Evolutionary conservation across 2,113 vertebrate species (phyloP).

Genomic region (Macquaria australasica): DNA sequence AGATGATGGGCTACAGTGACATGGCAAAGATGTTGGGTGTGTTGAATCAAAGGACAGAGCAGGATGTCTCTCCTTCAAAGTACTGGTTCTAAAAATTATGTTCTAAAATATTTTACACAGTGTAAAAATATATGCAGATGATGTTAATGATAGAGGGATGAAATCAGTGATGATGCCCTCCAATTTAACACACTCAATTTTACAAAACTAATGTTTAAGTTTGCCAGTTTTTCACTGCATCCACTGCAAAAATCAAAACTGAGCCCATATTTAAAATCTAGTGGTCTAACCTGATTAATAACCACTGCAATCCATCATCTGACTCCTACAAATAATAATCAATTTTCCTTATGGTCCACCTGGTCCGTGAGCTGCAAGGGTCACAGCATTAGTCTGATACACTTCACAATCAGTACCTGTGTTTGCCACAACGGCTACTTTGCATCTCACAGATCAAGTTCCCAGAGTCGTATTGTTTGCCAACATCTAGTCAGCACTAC

Average conservation of each 20-base stretch:
- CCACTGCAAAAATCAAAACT: background rate
- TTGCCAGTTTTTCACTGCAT: background rate
- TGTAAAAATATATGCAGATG: background rate
- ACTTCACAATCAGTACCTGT: background rate
- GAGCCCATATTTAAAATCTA: background rate
- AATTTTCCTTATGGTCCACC: constrained; percentile 25
- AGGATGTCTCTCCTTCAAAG: background rate
- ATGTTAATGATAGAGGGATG: background rate
- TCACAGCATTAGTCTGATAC: constrained; percentile 34
- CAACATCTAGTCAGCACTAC: constrained; percentile 24
- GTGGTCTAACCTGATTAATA: constrained; percentile 15
- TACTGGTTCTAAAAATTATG: background rate
- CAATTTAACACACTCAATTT: background rate
- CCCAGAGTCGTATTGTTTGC: constrained; percentile 26
- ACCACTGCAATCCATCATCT: constrained; percentile 34
- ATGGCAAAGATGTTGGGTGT: background rate
- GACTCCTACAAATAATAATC: constrained; percentile 36
- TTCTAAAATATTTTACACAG: background rate
- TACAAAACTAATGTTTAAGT: background rate
- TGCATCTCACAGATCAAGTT: constrained; percentile 51
- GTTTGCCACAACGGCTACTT: constrained; percentile 21
- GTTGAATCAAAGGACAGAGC: background rate
- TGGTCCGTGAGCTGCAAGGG: constrained; percentile 20
- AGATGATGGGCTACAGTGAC: constrained; percentile 36
- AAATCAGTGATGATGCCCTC: too few relatives aligned